These are phyloP conservation scores for Poeciliopsis gracilis DNA, from an alignment of 2,797 vertebrate genomes.

Conservation along the genomic window DNA sequence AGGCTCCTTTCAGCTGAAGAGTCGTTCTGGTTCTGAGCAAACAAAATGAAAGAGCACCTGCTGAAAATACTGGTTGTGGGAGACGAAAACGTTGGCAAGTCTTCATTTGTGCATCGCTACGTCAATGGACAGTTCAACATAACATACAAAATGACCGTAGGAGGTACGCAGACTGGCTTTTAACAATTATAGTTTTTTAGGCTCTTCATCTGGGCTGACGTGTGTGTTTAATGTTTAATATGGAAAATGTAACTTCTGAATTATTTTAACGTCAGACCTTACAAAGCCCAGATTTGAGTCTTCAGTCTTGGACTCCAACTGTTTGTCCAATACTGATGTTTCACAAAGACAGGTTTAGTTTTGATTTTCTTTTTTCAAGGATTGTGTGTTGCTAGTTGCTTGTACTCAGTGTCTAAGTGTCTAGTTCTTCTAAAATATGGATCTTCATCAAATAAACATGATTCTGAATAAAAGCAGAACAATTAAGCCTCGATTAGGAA, in stretches of 20 bases:
- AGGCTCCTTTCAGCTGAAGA: background rate
- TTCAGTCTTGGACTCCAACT: no score
- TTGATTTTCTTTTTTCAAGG: no score
- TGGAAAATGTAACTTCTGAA: background rate
- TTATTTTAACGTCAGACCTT: background rate
- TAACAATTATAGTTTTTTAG: background rate
- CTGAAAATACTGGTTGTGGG: conserved; percentile 89
- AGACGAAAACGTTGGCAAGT: conserved; percentile 86
- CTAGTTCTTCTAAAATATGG: background rate
- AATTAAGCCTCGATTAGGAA: background rate
- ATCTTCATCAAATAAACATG: background rate
- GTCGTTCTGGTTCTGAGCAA: background rate
- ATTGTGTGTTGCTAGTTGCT: no score
- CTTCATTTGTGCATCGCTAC: conserved; percentile 86
- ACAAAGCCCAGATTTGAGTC: background rate
- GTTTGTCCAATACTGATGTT: no score
- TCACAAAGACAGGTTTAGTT: no score
- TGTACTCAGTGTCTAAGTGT: no score
- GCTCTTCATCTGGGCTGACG: background rate
- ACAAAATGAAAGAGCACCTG: conserved; percentile 75
- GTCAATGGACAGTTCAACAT: conserved; percentile 86
- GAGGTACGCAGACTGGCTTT: conserved; percentile 74
- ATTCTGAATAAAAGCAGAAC: background rate
- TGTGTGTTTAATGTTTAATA: background rate
- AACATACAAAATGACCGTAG: conserved; percentile 87